phyloP scores from a whole-genome alignment of 1,140 invertebrate species.

The Myzus persicae region DNA sequence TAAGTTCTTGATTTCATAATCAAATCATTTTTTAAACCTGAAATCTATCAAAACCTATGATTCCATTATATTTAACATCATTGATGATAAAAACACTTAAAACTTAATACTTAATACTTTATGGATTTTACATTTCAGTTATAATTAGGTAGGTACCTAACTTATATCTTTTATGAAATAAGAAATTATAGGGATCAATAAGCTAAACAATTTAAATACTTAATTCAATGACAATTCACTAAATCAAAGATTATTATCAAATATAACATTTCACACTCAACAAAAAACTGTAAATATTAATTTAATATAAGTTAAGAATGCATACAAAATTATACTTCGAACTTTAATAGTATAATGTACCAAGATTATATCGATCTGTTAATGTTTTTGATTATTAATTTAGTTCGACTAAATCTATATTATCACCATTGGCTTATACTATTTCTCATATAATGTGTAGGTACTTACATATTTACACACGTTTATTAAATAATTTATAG shows the following conservation, averaged over 20 bases:
- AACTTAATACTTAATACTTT: neutral
- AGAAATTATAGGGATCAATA: neutral
- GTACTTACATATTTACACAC: too few relatives aligned
- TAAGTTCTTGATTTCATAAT: neutral
- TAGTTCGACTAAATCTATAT: neutral
- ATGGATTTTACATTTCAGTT: neutral
- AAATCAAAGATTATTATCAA: too few relatives aligned
- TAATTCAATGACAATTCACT: too few relatives aligned
- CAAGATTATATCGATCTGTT: neutral
- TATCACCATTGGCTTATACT: too few relatives aligned
- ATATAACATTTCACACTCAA: too few relatives aligned
- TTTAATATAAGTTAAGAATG: too few relatives aligned
- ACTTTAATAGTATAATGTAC: neutral
- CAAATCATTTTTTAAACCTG: neutral
- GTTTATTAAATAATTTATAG: too few relatives aligned
- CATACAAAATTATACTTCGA: too few relatives aligned
- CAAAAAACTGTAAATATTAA: too few relatives aligned
- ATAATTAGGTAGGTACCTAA: neutral
- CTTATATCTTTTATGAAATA: neutral
- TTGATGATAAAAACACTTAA: neutral
- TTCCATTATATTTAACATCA: neutral
- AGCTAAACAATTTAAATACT: too few relatives aligned
- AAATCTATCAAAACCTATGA: neutral
- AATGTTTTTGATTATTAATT: neutral
- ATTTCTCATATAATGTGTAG: too few relatives aligned